Base-by-base conservation (phyloP, 2,113 vertebrate genomes). In the Argyrosomus japonicus region DNA sequence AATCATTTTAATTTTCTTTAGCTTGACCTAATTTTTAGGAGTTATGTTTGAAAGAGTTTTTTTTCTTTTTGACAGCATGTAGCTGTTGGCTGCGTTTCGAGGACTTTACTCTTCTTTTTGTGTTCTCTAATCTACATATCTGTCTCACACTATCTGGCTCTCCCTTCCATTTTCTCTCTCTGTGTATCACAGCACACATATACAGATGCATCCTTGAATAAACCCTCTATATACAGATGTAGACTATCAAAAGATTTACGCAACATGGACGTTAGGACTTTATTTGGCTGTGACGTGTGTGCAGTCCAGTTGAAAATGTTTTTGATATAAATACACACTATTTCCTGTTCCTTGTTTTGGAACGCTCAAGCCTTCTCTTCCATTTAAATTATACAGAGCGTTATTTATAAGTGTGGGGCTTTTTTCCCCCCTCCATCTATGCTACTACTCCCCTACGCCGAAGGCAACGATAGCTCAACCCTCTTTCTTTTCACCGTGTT, bases 121-220 rank as follows among this genome's bases (percentile, higher is more conserved):
- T 68, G 61, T 74, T 48, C 65, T 80, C 76, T 45, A 64, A 85
- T 86, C 68, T 86, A 67, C 78, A 88, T 85, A 87, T 82, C 75
- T 82, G 72, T 80, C 79, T 75, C 67, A 36, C 48, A 21, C 64
- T 79, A 60, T 82, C 75, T 63, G 60, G 23, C 61, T 85, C 75
- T 75, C 21, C 29, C 27, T 74, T 62, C 67, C 40, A 23, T 64
- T 82, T 61, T 70, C 64, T 48, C 53, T 69, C 19, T 0, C 50
- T 50, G 47, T 75, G 71, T 68, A 56, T 84, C 65, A 61, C 47
- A 25, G 43, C 29, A 43, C 80, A n/a, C 56, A 54, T 43, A 60
- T 48, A 76, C 23, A 70, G 6, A 77, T 11, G 8, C 68, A 69
- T 43, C 57, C 77, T 81, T 51, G 51, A 87, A 79, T 87, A 75